phyloP scores from a whole-genome alignment of 23 tunicate genomes.

The Ascidia mentula region DNA sequence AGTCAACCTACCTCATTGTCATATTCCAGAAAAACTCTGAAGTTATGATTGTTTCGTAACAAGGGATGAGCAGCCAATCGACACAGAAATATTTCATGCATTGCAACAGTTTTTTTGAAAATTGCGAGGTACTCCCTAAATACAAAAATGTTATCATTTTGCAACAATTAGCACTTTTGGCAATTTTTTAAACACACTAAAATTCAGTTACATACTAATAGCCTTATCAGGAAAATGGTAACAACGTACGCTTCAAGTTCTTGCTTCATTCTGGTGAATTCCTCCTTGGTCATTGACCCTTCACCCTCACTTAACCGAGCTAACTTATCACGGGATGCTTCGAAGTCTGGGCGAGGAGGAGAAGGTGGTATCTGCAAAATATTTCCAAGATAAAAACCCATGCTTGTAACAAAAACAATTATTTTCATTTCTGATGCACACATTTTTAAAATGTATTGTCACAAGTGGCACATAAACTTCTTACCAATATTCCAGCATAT shows the following conservation, averaged over 20 bases:
- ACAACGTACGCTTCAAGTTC: conserved; percentile 89
- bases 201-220: background rate
- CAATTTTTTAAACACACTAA: background rate
- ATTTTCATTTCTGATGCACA: too few relatives aligned
- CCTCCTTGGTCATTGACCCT: conserved; percentile 93
- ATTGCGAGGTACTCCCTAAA: conserved; percentile 91
- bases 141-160: too few relatives aligned
- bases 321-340: conserved; percentile 81
- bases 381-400: too few relatives aligned
- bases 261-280: conserved; percentile 83
- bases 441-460: too few relatives aligned
- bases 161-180: too few relatives aligned
- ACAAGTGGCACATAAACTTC: too few relatives aligned
- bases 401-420: too few relatives aligned
- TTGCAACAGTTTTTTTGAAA: conserved; percentile 95
- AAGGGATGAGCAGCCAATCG: conserved; percentile 76
- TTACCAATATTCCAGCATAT: conserved; percentile 80
- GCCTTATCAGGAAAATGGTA: background rate
- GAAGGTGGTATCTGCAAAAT: conserved; percentile 79
- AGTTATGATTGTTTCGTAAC: conserved; percentile 55
- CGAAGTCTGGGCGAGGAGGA: conserved; percentile 81
- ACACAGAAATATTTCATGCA: conserved; percentile 86
- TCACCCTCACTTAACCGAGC: conserved; percentile 86
- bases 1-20: conserved; percentile 61
- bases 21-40: conserved; percentile 88